Evolutionary conservation across 2,797 vertebrate genomes (phyloP).

Genomic region (Nannoperca australis): DNA sequence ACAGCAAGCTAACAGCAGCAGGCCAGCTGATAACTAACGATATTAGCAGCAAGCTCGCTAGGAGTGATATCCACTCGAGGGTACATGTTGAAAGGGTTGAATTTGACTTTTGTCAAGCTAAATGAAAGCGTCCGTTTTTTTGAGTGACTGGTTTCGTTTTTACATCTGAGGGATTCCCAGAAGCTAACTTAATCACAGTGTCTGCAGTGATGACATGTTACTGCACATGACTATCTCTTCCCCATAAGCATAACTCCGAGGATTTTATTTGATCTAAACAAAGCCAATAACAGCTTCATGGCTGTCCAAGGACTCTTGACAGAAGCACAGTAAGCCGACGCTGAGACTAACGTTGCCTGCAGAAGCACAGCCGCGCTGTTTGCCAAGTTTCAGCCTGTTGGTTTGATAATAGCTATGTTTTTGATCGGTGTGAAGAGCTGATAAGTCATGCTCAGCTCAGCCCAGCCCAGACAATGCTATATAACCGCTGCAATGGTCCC

Average conservation of each 20-base stretch:
- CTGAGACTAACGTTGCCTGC: background rate
- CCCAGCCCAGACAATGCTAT: constrained; percentile 18
- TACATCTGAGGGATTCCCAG: background rate
- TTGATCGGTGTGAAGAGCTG: constrained; percentile 35
- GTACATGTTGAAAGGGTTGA: constrained; percentile 42
- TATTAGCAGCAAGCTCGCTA: constrained; percentile 38
- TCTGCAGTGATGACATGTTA: constrained; percentile 10
- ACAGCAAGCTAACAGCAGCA: constrained; percentile 61
- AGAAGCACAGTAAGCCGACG: background rate
- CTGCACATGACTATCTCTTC: background rate
- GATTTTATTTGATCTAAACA: background rate
- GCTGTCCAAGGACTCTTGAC: background rate
- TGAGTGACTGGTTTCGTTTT: background rate
- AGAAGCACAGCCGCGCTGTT: constrained; percentile 5
- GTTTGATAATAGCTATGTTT: constrained; percentile 36
- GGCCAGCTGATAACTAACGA: constrained; percentile 72
- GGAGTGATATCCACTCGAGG: constrained; percentile 73
- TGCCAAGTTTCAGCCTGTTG: constrained; percentile 8
- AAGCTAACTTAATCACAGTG: constrained; percentile 18
- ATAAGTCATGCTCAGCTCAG: constrained; percentile 41
- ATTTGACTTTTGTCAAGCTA: constrained; percentile 2
- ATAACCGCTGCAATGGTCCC: constrained; percentile 24
- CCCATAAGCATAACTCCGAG: background rate
- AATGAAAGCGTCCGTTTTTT: background rate
- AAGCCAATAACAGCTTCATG: background rate